phyloP scores from a whole-genome alignment of 2,888 invertebrate species.

The Priocnemis perturbator region DNA sequence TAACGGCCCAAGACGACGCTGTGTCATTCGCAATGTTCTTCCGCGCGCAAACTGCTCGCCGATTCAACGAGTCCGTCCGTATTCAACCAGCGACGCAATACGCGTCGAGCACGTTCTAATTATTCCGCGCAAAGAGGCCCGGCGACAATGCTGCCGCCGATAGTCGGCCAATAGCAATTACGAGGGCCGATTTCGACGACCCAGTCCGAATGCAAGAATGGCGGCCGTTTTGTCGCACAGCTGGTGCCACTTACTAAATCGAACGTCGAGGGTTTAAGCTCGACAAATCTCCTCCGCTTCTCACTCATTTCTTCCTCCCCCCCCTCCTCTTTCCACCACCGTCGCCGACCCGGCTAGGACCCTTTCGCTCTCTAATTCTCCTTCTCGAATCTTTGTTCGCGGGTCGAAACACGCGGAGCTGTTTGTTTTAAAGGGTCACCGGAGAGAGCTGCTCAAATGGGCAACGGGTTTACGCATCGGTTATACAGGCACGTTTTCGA shows the following conservation, averaged over 20 bases:
- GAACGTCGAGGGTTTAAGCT: constrained; percentile 41
- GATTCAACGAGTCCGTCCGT: neutral
- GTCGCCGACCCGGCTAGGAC: constrained; percentile 38
- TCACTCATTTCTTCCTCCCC: constrained; percentile 34
- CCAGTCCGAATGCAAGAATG: constrained; percentile 32
- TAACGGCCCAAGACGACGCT: neutral
- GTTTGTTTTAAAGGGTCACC: constrained; percentile 71
- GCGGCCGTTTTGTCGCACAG: constrained; percentile 53
- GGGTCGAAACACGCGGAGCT: constrained; percentile 44
- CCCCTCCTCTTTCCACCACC: constrained; percentile 33
- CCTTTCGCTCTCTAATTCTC: constrained; percentile 21
- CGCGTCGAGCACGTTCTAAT: constrained; percentile 1
- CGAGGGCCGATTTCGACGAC: neutral
- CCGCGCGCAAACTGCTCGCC: too few species aligned
- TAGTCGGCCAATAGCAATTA: constrained; percentile 11
- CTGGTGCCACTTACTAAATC: constrained; percentile 55
- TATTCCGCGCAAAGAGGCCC: neutral
- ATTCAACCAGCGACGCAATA: neutral
- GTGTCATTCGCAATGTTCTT: too few species aligned
- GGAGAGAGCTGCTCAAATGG: constrained; percentile 68
- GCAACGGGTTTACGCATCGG: constrained; percentile 68
- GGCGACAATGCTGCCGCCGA: neutral
- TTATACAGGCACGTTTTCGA: constrained; percentile 55
- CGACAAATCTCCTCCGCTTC: constrained; percentile 46
- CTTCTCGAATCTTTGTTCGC: constrained; percentile 61